phyloP scores from a whole-genome alignment of 2,797 vertebrate genomes.

The Gastrophryne carolinensis region DNA sequence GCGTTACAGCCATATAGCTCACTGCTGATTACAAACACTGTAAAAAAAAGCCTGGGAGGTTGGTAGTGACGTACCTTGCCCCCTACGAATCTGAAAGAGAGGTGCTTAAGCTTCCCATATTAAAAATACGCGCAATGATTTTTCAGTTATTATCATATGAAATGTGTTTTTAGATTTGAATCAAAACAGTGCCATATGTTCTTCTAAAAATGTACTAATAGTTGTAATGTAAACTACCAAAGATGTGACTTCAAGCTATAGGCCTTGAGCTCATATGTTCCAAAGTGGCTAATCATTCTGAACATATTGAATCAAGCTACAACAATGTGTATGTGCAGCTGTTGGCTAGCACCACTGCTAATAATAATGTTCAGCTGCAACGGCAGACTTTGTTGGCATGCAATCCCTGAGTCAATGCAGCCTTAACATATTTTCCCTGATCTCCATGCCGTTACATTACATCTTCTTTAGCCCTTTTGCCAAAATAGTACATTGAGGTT shows the following conservation, averaged over 20 bases:
- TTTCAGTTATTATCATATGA: too few relatives aligned
- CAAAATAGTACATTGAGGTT: background rate
- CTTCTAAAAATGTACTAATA: too few relatives aligned
- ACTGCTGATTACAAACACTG: too few relatives aligned
- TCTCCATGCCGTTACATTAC: background rate
- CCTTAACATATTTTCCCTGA: constrained; percentile 9
- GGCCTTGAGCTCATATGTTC: constrained; percentile 22
- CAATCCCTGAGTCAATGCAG: constrained; percentile 11
- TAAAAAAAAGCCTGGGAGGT: too few relatives aligned
- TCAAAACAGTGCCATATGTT: background rate
- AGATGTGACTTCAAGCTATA: background rate
- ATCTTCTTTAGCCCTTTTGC: background rate
- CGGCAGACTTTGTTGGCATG: constrained; percentile 34
- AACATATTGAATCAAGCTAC: constrained; percentile 37
- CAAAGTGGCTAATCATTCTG: constrained; percentile 13
- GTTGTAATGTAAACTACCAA: background rate
- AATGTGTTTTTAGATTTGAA: background rate
- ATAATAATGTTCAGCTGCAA: constrained; percentile 25
- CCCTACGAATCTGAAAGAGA: too few relatives aligned
- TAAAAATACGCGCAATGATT: too few relatives aligned
- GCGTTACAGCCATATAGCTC: too few relatives aligned
- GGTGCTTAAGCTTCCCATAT: too few relatives aligned
- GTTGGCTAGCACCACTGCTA: constrained; percentile 25
- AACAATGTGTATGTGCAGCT: constrained; percentile 45
- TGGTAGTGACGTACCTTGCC: too few relatives aligned